phyloP scores from a whole-genome alignment of 2,113 vertebrate genomes.

The Mystacornis crossleyi region DNA sequence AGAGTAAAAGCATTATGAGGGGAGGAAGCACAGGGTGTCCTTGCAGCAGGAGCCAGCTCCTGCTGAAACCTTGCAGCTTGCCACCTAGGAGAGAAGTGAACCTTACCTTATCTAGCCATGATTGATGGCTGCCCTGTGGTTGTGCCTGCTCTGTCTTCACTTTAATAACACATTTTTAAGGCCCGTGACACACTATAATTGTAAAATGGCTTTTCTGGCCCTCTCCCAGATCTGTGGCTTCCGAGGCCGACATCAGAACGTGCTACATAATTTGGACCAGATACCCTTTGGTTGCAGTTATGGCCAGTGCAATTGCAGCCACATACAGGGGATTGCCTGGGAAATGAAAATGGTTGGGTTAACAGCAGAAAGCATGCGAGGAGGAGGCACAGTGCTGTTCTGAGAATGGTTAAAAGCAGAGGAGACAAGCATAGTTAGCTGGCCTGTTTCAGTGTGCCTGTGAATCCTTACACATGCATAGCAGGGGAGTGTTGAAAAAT shows the following conservation, averaged over 20 bases:
- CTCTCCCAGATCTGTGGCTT: not conserved
- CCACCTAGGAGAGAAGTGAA: not conserved
- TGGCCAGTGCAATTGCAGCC: not conserved
- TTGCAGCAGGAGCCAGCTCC: not conserved
- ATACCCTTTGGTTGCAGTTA: not conserved
- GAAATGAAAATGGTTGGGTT: not conserved
- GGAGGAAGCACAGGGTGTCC: not conserved
- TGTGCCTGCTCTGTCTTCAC: not conserved
- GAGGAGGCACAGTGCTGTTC: not conserved
- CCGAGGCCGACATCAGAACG: not conserved
- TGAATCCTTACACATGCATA: constrained; percentile 15
- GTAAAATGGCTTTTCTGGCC: constrained; percentile 51
- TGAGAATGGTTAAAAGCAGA: constrained; percentile 4
- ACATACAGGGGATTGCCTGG: not conserved
- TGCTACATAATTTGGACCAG: not conserved
- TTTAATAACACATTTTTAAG: constrained; percentile 3
- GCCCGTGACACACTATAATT: not conserved
- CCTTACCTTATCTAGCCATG: not conserved
- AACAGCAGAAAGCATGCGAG: not conserved
- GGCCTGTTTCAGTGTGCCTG: not conserved
- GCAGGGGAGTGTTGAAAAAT: constrained; percentile 23
- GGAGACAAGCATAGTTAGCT: not conserved
- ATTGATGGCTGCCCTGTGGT: not conserved
- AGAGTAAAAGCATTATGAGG: not conserved
- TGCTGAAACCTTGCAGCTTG: not conserved